Percentiles rank a stretch among this genome's conserved stretches.
Evolutionary conservation across 2,888 invertebrate species (phyloP).

Genomic region (Ophion ellenae): DNA sequence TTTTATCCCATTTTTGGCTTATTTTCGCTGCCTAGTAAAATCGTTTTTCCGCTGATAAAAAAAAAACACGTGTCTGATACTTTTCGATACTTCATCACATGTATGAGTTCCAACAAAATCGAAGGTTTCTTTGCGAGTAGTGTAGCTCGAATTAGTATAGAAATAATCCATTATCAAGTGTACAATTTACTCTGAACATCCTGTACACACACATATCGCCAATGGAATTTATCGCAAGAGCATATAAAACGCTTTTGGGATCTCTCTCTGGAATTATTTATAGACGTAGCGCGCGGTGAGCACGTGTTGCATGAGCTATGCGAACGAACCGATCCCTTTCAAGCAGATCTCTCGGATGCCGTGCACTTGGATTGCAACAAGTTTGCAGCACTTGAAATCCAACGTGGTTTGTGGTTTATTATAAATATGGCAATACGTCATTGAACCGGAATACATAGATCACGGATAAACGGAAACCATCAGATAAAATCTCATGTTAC

Average conservation of each 20-base stretch:
- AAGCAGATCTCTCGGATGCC: constrained; percentile 34
- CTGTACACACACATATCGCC: background rate
- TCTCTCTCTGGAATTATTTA: constrained; percentile 71
- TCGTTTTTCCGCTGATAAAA: too few species aligned
- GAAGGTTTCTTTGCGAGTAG: background rate
- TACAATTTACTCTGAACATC: background rate
- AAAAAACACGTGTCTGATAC: too few species aligned
- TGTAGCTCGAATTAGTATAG: background rate
- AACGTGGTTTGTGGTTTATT: constrained; percentile 17
- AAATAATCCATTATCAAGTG: background rate
- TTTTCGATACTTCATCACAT: too few species aligned
- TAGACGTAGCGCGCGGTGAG: constrained; percentile 61
- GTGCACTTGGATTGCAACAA: constrained; percentile 66
- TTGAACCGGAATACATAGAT: background rate
- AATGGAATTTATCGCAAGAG: constrained; percentile 34
- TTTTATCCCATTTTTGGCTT: too few species aligned
- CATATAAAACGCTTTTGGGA: constrained; percentile 44
- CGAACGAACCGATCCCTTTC: constrained; percentile 62
- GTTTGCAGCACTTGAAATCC: constrained; percentile 55
- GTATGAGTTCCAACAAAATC: too few species aligned
- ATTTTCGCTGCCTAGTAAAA: too few species aligned
- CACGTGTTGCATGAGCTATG: constrained; percentile 54
- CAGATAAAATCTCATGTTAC: background rate
- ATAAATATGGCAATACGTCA: background rate
- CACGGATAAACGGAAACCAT: background rate